Base-by-base conservation (phyloP, 1,140 invertebrate genomes). In the Bilobella aurantiaca region DNA sequence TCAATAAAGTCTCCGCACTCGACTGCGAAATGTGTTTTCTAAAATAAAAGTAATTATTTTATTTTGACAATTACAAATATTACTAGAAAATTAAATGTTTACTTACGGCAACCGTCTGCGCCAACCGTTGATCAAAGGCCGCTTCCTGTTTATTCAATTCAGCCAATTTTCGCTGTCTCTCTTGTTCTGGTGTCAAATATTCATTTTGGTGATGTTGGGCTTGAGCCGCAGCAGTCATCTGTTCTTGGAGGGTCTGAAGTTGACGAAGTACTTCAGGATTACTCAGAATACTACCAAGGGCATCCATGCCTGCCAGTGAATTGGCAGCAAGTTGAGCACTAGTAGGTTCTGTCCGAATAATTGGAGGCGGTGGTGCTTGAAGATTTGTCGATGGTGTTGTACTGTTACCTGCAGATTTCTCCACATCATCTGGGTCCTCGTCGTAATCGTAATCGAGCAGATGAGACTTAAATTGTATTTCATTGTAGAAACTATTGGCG, bases 371-470 rank as follows among this genome's bases (percentile, higher is more conserved):
- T 21, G 65, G 65, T 31, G 60, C 32, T 29, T 60, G 58, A 5
- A 27, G 31, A 18, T 18, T 37, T 25, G 3, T 8, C 25, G 29
- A 37, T 14, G 16, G 59, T 21, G 18, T 62, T 37, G 68, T 16
- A 64, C 66, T 71, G n/a, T n/a, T n/a, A n/a, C n/a, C n/a, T n/a
- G n/a, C n/a, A 62, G 69, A 37, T 61, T 70, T 69, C 68, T 71
- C 72, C 75, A 75, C 77, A 59, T 90, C 88, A 31, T 91, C 88
- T 69, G 49, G 49, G 25, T 89, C 87, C 74, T 88, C 87, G 70
- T 89, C 87, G 78, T 91, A 91, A 77, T 91, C 89, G 79, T 89
- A 91, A 75, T 91, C 89, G 27, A 92, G 76, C 1, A 91, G 75
- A 76, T 91, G 89, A 75, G 86, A 87, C 74, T 84, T 85, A 75